Evolutionary conservation across 2,113 vertebrate species (phyloP).

Genomic region (Oryzias curvinotus): DNA sequence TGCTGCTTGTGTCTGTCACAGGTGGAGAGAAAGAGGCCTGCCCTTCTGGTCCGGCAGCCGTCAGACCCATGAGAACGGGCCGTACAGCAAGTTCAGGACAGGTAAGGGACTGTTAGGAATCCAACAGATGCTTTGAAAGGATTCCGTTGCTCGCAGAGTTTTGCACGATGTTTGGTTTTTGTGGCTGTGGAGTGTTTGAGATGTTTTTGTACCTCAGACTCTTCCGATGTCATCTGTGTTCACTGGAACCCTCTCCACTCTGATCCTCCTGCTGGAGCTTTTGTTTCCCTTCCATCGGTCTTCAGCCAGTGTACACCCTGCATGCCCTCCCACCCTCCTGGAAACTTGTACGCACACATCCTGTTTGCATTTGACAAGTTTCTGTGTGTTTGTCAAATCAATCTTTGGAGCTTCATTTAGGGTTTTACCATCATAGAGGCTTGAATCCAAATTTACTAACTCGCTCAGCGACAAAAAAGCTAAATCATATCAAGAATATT

Average conservation of each 20-base stretch:
- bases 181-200: conserved; percentile 10
- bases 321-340: conserved; percentile 56
- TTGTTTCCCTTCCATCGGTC: conserved; percentile 63
- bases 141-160: too few relatives aligned
- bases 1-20: conserved; percentile 50
- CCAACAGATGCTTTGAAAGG: too few relatives aligned
- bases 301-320: conserved; percentile 57
- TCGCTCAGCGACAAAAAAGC: too few relatives aligned
- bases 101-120: conserved; percentile 62
- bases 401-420: not conserved
- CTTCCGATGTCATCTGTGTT: conserved; percentile 60
- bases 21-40: conserved; percentile 83
- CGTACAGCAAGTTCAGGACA: conserved; percentile 85
- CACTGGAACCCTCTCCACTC: conserved; percentile 69
- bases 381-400: not conserved
- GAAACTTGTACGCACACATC: conserved; percentile 27
- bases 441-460: too few relatives aligned
- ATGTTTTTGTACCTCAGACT: conserved; percentile 65
- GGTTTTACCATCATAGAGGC: too few relatives aligned
- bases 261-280: conserved; percentile 51
- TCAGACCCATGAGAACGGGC: conserved; percentile 68
- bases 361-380: not conserved
- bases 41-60: conserved; percentile 74
- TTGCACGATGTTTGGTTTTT: conserved; percentile 13
- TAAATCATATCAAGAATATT: too few relatives aligned